Evolutionary conservation across 2,888 invertebrate genomes (phyloP).

Genomic region (Heteromyza rotundicornis): DNA sequence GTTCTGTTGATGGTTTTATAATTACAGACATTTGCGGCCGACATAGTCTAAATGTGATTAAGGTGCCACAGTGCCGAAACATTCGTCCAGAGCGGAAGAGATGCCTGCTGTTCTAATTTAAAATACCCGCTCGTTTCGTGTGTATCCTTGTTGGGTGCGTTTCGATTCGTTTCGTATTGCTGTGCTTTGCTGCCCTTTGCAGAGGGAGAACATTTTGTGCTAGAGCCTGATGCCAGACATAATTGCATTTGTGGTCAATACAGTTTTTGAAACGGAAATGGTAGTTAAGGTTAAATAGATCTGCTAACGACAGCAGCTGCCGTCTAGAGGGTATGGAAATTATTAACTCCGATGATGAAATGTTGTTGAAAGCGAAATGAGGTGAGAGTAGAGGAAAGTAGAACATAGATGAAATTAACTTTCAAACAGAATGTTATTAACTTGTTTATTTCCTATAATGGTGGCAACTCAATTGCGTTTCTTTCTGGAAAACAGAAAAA

Average conservation of each 20-base stretch:
- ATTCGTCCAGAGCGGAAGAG: background rate
- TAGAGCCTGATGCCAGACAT: background rate
- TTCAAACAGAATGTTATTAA: slow-evolving; percentile 48
- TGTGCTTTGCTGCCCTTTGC: background rate
- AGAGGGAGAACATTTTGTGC: background rate
- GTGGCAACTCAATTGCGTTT: no score
- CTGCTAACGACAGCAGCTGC: no score
- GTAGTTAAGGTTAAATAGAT: no score
- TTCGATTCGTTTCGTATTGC: no score
- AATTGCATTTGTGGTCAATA: background rate
- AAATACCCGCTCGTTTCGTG: background rate
- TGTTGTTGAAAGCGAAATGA: no score
- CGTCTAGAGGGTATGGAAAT: no score
- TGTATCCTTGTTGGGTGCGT: no score
- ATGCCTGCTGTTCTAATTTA: slow-evolving; percentile 4
- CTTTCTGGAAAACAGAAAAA: no score
- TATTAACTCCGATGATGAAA: no score
- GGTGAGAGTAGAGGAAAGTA: no score
- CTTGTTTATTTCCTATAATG: no score
- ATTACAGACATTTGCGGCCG: slow-evolving; percentile 11
- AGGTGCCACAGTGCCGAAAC: background rate
- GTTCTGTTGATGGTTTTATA: slow-evolving; percentile 18
- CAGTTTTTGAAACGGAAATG: no score
- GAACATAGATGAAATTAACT: slow-evolving; percentile 39
- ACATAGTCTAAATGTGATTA: background rate